A percentile compares a stretch with the other conserved stretches of the same genome.
Evolutionary conservation across 2,113 vertebrate genomes (phyloP).

Genomic region (Dascyllus trimaculatus): DNA sequence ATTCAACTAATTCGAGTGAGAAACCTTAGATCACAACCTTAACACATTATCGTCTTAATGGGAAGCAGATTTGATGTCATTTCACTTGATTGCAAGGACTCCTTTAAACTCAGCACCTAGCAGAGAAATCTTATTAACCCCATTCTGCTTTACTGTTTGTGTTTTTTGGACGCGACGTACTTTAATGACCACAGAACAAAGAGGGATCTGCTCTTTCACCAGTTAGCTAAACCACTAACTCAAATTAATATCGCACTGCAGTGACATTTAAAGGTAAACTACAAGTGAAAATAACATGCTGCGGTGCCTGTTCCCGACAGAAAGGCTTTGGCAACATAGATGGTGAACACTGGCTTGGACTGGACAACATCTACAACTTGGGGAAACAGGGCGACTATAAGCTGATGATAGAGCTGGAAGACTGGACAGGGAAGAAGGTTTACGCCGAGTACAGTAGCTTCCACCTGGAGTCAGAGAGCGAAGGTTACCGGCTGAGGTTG

Average conservation of each 20-base stretch:
- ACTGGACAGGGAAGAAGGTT: conserved; percentile 98
- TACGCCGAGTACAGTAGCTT: conserved; percentile 98
- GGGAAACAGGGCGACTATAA: conserved; percentile 96
- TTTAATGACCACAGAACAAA: conserved; percentile 11
- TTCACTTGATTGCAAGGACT: conserved; percentile 25
- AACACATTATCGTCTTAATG: conserved; percentile 38
- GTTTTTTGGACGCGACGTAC: conserved; percentile 42
- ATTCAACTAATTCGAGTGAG: conserved; percentile 26
- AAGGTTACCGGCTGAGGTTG: conserved; percentile 92
- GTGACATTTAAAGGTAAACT: conserved; percentile 1
- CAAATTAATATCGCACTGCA: neutral
- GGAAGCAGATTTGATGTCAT: conserved; percentile 36
- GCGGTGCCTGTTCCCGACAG: conserved; percentile 77
- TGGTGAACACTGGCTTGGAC: conserved; percentile 96
- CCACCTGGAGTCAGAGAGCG: conserved; percentile 92
- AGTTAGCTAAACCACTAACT: conserved; percentile 8
- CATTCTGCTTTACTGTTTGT: conserved; percentile 31
- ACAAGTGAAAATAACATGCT: neutral
- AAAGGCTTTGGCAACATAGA: conserved; percentile 98
- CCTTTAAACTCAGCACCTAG: conserved; percentile 27
- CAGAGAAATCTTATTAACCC: conserved; percentile 34
- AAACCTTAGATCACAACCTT: conserved; percentile 39
- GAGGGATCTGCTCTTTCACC: neutral
- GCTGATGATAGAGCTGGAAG: conserved; percentile 95
- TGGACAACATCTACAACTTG: conserved; percentile 95